A percentile compares a stretch with the other conserved stretches of the same genome.
phyloP scores from a whole-genome alignment of 2,797 vertebrate species.

The Arvicola amphibius region DNA sequence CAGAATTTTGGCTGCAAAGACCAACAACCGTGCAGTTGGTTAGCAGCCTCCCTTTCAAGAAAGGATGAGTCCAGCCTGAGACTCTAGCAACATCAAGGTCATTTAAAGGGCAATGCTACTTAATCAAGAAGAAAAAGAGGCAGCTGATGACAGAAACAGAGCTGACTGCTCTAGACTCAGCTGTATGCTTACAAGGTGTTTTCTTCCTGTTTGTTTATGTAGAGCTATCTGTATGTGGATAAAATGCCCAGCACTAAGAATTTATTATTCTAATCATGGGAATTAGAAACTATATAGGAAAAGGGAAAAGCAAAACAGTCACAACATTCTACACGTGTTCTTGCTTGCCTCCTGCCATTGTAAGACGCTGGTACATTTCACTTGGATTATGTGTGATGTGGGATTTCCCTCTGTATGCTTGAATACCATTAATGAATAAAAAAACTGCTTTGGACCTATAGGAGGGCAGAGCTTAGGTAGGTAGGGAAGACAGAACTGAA shows the following conservation, averaged over 20 bases:
- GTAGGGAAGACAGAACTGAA: too few relatives aligned
- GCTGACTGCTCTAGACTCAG: background rate
- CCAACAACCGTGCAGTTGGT: background rate
- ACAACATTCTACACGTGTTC: background rate
- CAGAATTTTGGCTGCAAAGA: background rate
- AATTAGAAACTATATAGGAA: slow-evolving; percentile 1
- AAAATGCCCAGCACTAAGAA: background rate
- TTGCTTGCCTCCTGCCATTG: background rate
- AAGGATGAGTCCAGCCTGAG: background rate
- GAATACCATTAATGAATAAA: too few relatives aligned
- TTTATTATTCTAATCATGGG: background rate
- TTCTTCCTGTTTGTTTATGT: background rate
- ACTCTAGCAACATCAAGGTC: background rate
- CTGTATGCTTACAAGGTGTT: background rate
- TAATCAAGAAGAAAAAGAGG: background rate
- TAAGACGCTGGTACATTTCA: background rate
- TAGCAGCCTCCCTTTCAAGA: background rate
- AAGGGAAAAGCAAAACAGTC: slow-evolving; percentile 10
- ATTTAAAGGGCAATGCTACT: background rate
- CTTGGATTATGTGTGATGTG: too few relatives aligned
- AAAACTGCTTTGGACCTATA: too few relatives aligned
- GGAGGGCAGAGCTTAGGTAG: too few relatives aligned
- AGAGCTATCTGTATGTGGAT: background rate
- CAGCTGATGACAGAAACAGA: background rate
- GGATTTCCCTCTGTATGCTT: too few relatives aligned